Percentiles rank a stretch among this genome's conserved stretches.
Evolutionary conservation across 2,113 vertebrate species (phyloP).

Genomic region (Neofelis nebulosa): DNA sequence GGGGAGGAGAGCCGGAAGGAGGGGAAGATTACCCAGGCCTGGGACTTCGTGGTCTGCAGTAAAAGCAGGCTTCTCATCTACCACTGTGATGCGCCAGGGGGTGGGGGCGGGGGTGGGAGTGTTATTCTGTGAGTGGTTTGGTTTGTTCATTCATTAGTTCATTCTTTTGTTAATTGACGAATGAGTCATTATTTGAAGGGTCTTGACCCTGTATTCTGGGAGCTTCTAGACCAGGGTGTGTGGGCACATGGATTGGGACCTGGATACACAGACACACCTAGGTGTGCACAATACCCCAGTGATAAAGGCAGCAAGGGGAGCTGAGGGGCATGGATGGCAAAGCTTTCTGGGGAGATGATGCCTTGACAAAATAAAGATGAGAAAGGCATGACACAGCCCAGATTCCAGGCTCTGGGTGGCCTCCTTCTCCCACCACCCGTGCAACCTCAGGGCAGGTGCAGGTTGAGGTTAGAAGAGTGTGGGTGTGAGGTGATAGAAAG

Average conservation of each 20-base stretch:
- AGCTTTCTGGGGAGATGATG: background rate
- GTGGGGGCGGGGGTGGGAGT: fast-evolving
- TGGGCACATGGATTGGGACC: background rate
- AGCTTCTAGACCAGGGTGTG: background rate
- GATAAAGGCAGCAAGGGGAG: background rate
- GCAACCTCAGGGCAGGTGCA: background rate
- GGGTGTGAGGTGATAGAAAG: background rate
- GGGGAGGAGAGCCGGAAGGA: conserved; percentile 5
- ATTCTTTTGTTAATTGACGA: background rate
- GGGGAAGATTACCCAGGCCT: background rate
- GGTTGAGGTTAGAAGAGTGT: background rate
- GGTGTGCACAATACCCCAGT: background rate
- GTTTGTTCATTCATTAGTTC: background rate
- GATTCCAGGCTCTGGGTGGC: background rate
- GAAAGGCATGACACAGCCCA: background rate
- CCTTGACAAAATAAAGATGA: background rate
- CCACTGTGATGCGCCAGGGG: background rate
- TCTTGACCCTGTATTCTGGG: background rate
- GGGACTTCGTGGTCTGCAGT: background rate
- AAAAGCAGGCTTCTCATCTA: background rate
- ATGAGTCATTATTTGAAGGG: background rate
- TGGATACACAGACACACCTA: background rate
- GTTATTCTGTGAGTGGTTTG: background rate
- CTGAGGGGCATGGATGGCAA: fast-evolving
- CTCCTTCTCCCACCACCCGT: background rate